Conservation (phyloP, 2,888 invertebrate species). For the Pyrrhosoma nymphula region DNA sequence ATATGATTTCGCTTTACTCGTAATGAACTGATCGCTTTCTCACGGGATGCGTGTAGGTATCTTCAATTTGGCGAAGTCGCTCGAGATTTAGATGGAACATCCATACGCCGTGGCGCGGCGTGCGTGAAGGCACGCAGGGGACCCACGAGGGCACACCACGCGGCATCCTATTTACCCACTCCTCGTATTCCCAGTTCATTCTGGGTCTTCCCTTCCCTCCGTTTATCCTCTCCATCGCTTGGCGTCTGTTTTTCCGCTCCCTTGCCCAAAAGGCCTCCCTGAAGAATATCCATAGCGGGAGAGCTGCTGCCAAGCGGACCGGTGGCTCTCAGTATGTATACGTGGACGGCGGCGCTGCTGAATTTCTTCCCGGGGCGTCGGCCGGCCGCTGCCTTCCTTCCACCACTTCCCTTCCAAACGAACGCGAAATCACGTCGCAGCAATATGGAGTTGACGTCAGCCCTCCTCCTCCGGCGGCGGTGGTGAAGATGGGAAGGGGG, state of each 20-base stretch:
- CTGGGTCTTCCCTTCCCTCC: background rate
- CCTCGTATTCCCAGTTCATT: background rate
- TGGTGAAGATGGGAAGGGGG: background rate
- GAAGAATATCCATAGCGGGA: background rate
- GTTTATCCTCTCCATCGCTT: background rate
- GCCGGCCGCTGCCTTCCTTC: background rate
- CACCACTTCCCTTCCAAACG: background rate
- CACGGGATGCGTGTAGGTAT: background rate
- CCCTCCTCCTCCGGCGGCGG: background rate
- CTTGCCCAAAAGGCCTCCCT: background rate
- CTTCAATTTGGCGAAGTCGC: background rate
- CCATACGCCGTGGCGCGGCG: background rate
- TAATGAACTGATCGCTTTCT: background rate
- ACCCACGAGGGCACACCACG: background rate
- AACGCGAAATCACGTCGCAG: background rate
- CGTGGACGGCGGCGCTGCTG: background rate
- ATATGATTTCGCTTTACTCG: background rate
- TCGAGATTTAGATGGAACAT: background rate
- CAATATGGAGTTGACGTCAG: conserved; percentile 4
- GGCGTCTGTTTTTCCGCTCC: conserved; percentile 37
- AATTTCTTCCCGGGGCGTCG: conserved; percentile 26
- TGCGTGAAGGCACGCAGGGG: background rate
- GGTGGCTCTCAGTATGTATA: background rate
- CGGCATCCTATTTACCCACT: background rate
- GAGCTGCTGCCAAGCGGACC: background rate